These are phyloP conservation scores for Anhinga anhinga DNA, from an alignment of 2,113 vertebrate species.

Conservation along the genomic window DNA sequence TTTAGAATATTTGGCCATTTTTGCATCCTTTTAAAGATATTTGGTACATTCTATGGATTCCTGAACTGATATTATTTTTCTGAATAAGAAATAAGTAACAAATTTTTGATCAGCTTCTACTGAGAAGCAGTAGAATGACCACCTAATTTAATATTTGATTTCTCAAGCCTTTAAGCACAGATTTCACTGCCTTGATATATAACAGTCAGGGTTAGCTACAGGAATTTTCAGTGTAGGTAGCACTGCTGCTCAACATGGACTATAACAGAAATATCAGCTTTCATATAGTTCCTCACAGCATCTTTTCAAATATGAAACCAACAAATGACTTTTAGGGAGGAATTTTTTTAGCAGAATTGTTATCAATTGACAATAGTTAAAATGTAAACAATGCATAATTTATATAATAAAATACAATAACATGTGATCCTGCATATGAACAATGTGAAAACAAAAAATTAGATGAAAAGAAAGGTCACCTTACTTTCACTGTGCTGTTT, in stretches of 20 bases:
- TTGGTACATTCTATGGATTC: not conserved
- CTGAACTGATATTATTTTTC: not conserved
- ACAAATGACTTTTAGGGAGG: not conserved
- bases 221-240: not conserved
- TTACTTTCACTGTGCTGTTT: not conserved
- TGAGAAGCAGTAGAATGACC: not conserved
- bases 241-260: not conserved
- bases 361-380: not conserved
- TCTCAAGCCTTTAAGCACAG: not conserved
- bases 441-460: not conserved
- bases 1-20: not conserved
- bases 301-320: not conserved
- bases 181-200: not conserved
- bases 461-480: not conserved
- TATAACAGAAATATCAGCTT: not conserved
- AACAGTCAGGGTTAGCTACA: not conserved
- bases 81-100: not conserved
- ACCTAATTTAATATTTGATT: not conserved
- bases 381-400: not conserved
- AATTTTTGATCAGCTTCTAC: not conserved
- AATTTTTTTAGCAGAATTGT: not conserved
- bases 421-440: not conserved
- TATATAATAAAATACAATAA: not conserved
- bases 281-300: not conserved
- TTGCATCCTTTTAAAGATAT: not conserved